Percentiles rank a stretch among this genome's conserved stretches.
These are phyloP conservation scores for Dolichotis patagonum DNA, from an alignment of 2,113 vertebrate species.

Conservation along the genomic window DNA sequence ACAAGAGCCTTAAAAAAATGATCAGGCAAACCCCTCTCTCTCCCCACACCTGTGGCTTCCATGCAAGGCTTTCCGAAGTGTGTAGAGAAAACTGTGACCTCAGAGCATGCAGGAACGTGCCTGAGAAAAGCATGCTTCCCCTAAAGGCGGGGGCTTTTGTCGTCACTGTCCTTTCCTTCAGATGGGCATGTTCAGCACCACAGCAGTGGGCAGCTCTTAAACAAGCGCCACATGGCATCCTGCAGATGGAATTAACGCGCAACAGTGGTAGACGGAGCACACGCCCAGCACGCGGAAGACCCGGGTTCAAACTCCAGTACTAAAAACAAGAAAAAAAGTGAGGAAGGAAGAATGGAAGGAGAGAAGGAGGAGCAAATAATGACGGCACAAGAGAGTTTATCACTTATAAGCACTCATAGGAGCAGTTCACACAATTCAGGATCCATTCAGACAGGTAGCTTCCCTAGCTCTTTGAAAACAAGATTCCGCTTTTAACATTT, in stretches of 20 bases:
- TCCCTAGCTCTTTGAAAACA: slow-evolving; percentile 1
- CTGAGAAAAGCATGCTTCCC: neutral
- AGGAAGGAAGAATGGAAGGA: neutral
- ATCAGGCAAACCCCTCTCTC: neutral
- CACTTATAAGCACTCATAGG: neutral
- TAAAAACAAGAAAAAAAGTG: neutral
- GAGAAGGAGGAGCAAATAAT: neutral
- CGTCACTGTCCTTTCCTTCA: neutral
- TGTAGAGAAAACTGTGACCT: neutral
- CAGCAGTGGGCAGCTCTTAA: neutral
- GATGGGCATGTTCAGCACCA: neutral
- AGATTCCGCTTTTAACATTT: slow-evolving; percentile 14
- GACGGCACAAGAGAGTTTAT: neutral
- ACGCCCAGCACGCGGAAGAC: neutral
- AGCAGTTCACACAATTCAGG: neutral
- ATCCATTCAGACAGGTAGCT: neutral
- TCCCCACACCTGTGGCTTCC: neutral
- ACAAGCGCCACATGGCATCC: neutral
- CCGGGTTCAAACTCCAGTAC: neutral
- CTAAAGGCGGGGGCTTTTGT: neutral
- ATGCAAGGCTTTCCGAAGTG: neutral
- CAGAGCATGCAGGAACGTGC: neutral
- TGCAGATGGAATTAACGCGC: neutral
- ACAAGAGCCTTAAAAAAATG: neutral
- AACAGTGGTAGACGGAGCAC: neutral